Evolutionary conservation across 2,888 invertebrate genomes (phyloP).

Genomic region (Chaetogeoica ovagalla): DNA sequence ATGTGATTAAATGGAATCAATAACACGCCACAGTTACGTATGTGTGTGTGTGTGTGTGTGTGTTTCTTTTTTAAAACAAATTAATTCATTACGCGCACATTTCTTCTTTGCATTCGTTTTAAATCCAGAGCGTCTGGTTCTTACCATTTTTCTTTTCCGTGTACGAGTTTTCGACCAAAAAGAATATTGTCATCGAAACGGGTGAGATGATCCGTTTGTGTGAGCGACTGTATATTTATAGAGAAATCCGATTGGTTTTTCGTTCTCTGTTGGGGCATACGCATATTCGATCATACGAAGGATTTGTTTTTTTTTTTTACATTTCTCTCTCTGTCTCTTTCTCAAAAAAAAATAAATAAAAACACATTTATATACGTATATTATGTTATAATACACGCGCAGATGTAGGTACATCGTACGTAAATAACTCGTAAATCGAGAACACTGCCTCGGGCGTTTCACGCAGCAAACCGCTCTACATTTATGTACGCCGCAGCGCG

Average conservation of each 20-base stretch:
- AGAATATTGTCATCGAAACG: too few relatives aligned
- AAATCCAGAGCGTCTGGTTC: too few relatives aligned
- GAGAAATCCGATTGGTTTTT: slow-evolving; percentile 40
- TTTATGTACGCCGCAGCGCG: not conserved
- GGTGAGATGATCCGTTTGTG: not conserved
- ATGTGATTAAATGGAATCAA: too few relatives aligned
- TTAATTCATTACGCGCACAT: too few relatives aligned
- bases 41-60: too few relatives aligned
- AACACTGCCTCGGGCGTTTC: slow-evolving; percentile 41
- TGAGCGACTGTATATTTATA: too few relatives aligned
- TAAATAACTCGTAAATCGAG: slow-evolving; percentile 24
- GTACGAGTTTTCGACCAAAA: too few relatives aligned
- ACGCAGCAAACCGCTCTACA: slow-evolving; percentile 34
- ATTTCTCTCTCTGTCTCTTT: slow-evolving; percentile 20
- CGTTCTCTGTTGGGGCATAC: too few relatives aligned
- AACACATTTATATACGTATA: slow-evolving; percentile 2
- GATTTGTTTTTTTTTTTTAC: slow-evolving; percentile 28
- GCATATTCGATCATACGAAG: slow-evolving; percentile 24
- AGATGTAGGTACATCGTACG: not conserved
- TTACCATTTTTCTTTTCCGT: too few relatives aligned
- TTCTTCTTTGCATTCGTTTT: too few relatives aligned
- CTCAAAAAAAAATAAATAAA: slow-evolving; percentile 25
- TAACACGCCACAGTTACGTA: too few relatives aligned
- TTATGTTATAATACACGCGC: not conserved
- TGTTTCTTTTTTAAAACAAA: too few relatives aligned